Evolutionary conservation across 2,888 invertebrate genomes (phyloP), one percentile per base, ranked within the genome.

Genomic region (Phengaris arion): DNA sequence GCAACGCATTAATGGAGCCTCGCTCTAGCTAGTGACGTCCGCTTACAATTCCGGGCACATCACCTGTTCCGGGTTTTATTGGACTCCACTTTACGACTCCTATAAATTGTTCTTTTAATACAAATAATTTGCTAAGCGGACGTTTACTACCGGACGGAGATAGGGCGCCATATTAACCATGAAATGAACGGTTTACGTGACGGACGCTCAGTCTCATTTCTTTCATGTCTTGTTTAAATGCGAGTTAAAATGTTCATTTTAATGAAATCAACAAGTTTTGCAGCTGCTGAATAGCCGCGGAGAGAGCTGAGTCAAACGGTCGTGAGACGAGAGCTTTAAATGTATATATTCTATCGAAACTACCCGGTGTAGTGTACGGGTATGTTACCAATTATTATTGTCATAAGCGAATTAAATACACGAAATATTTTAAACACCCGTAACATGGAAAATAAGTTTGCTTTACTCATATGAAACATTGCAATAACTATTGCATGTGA

Each of bases 21-120:
- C 35, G 35, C 35, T 35, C 35, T 4, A 35, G 4, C 35, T 35
- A 35, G 35, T 48, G 48, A 48, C 35, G 64, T 35, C 35, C 12
- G 6, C 64, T 64, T 45, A 35, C 7, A 12, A 64, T 45, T 35
- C 64, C 64, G 45, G 35, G 35, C 64, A 45, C 64, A 35, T 64
- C 64, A 35, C 64, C 35, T 22, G 59, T 64, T 6, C 35, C 12
- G 2, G 13, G 12, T 70, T 70, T 70, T 70, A 70, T 70, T 70
- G 51, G 70, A 15, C 70, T 51, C 51, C 70, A 70, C 70, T 70
- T 70, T 51, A 70, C 48, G 70, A 48, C 70, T 15, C 22, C 51
- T 51, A 70, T 70, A 70, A 70, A 70, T 70, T 70, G 70, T 70
- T 48, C 70, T 70, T 51, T 70, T 70, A 48, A 70, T 70, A 46